phyloP scores from a whole-genome alignment of 2,888 invertebrate genomes.

The Alsophila aescularia region DNA sequence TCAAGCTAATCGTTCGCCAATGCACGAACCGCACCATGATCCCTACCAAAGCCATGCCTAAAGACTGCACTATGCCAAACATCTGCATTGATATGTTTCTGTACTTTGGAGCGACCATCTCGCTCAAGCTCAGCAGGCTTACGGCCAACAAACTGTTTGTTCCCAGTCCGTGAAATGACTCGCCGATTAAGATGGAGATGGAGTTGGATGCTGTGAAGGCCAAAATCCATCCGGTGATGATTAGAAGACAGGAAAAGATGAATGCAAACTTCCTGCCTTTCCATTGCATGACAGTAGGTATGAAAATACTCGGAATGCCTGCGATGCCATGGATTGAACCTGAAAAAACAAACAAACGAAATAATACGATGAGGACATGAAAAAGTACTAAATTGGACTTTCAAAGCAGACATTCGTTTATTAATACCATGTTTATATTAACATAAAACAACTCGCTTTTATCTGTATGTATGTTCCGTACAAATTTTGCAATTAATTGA shows the following conservation, averaged over 20 bases:
- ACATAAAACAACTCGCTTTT: too few species aligned
- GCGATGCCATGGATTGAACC: not conserved
- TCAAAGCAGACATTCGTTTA: too few species aligned
- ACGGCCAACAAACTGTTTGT: conserved; percentile 19
- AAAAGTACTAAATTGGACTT: too few species aligned
- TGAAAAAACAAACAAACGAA: not conserved
- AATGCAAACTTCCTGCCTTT: conserved; percentile 34
- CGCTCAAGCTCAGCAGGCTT: not conserved
- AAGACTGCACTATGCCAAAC: conserved; percentile 12
- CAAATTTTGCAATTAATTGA: too few species aligned
- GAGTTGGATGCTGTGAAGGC: conserved; percentile 22
- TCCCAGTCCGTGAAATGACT: conserved; percentile 24
- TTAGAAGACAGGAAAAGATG: conserved; percentile 27
- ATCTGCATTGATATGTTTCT: conserved; percentile 11
- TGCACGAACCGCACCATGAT: conserved; percentile 15
- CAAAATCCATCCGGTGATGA: conserved; percentile 29
- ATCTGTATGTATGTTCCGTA: too few species aligned
- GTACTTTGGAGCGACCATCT: conserved; percentile 16
- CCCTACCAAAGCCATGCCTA: conserved; percentile 15
- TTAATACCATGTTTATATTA: too few species aligned
- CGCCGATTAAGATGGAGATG: conserved; percentile 19
- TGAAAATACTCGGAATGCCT: not conserved
- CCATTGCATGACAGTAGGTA: conserved; percentile 37
- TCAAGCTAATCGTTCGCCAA: not conserved
- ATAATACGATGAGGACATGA: too few species aligned